Base-by-base conservation (phyloP, 2,888 invertebrate species). In the Listrodromus nycthemerus region DNA sequence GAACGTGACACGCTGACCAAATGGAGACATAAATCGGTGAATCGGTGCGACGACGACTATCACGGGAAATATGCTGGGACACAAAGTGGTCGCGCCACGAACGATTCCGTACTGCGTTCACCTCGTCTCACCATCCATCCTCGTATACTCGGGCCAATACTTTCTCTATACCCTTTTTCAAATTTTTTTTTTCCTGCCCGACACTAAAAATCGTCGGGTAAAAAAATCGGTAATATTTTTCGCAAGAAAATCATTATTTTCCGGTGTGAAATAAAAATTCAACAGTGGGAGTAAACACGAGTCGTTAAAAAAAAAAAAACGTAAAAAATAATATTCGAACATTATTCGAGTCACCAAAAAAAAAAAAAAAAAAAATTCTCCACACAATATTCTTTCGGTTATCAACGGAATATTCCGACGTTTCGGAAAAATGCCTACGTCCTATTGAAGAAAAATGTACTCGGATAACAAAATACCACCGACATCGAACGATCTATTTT, bases 1-100 rank as follows among this genome's bases (percentile, higher is more conserved):
- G 90, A 89, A 91, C 91, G 90, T 90, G 91, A 91, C 91, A 89
- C 89, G 91, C 85, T 91, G 91, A 89, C 89, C 91, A 91, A 91
- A 91, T 91, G 90, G 89, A 87, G 82, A 71, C 80, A 79, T 63
- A 73, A 84, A 67, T 84, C 77, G 80, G 63, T 69, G 82, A 81
- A 81, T 74, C 77, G 78, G 74, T 81, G 70, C 16, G 37, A 70
- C 78, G n/a, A 66, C 27, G 61, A 61, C 27, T 61, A 30, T 27
- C 10, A 61, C 61, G 61, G 10, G 61, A 7, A 61, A 61, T 61
- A 61, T 30, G 16, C 61, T 30, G 61, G 61, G 61, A 30, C 61
- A 7, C 27, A 61, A 13, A n/a, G 16, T 30, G 27, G 61, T 27
- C 24, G 1, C 24, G 1, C 61, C 16, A 21, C 61, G 61, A 16